Evolutionary conservation across 1,140 invertebrate genomes (phyloP).

Genomic region (Matsumurasca onukii): DNA sequence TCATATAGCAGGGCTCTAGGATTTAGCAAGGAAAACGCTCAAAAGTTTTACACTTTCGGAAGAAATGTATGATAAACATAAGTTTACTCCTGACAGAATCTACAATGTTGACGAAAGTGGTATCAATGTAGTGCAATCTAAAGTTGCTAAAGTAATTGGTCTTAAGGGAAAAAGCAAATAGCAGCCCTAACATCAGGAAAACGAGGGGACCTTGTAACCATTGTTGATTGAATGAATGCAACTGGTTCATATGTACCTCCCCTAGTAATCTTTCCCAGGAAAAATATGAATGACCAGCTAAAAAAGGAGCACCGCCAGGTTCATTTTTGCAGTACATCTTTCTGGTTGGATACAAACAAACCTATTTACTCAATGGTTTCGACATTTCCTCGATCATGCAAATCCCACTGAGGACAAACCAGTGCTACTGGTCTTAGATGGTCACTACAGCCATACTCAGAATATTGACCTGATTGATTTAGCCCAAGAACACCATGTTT

Average conservation of each 20-base stretch:
- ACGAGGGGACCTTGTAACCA: too few species aligned
- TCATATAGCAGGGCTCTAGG: too few species aligned
- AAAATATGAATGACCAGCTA: conserved; percentile 40
- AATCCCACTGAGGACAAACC: conserved; percentile 41
- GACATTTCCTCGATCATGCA: conserved; percentile 38
- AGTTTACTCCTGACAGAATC: too few species aligned
- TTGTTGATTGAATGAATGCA: too few species aligned
- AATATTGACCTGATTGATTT: conserved; percentile 45
- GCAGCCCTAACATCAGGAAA: too few species aligned
- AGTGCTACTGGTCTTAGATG: conserved; percentile 47
- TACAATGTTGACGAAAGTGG: too few species aligned
- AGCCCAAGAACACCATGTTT: conserved; percentile 39
- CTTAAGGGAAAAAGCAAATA: too few species aligned
- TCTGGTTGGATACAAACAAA: conserved; percentile 48
- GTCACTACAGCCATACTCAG: conserved; percentile 43
- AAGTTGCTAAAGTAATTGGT: too few species aligned
- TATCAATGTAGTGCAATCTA: too few species aligned
- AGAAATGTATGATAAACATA: too few species aligned
- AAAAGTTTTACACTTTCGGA: too few species aligned
- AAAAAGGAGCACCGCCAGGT: conserved; percentile 39
- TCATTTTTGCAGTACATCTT: conserved; percentile 40
- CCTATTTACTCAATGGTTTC: conserved; percentile 32
- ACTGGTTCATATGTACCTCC: conserved; percentile 47
- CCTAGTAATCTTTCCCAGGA: conserved; percentile 49
- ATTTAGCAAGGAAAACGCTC: too few species aligned